Evolutionary conservation across 1,140 invertebrate species (phyloP).

Genomic region (Caenorhabditis inopinata): DNA sequence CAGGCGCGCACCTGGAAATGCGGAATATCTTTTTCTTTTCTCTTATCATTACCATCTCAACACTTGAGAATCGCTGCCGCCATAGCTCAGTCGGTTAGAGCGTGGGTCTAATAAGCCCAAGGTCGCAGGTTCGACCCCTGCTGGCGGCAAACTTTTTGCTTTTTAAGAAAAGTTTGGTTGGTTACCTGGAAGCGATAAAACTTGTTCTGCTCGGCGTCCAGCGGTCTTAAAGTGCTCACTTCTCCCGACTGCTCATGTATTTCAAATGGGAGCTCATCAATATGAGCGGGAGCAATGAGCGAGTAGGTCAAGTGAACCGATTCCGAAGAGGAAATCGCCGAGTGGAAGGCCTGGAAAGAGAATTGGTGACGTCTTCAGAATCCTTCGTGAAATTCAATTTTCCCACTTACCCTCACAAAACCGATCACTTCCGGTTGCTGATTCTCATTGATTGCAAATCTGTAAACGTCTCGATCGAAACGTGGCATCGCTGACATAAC

Average conservation of each 20-base stretch:
- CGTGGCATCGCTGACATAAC: slow-evolving; percentile 44
- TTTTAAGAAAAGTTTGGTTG: background rate
- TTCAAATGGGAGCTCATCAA: slow-evolving; percentile 32
- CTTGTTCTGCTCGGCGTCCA: slow-evolving; percentile 33
- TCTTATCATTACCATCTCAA: background rate
- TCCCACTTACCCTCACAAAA: slow-evolving; percentile 32
- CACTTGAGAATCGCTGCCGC: background rate
- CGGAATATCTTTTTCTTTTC: no score
- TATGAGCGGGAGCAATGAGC: background rate
- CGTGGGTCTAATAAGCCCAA: slow-evolving; percentile 55
- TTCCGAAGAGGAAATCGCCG: slow-evolving; percentile 28
- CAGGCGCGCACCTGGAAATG: slow-evolving; percentile 54
- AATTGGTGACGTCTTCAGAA: background rate
- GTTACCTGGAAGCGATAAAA: slow-evolving; percentile 33
- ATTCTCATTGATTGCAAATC: slow-evolving; percentile 54
- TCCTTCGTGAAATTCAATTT: background rate
- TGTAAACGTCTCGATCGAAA: slow-evolving; percentile 54
- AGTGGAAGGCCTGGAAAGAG: slow-evolving; percentile 34
- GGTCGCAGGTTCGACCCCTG: slow-evolving; percentile 55
- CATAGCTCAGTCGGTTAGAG: slow-evolving; percentile 55
- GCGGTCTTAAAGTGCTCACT: background rate
- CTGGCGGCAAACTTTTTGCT: slow-evolving; percentile 48
- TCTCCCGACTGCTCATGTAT: slow-evolving; percentile 36
- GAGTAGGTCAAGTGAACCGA: slow-evolving; percentile 25
- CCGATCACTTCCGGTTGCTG: slow-evolving; percentile 41